Percentiles rank a stretch among this genome's conserved stretches.
phyloP scores from a whole-genome alignment of 2,113 vertebrate species.

The Tenebrosternarchus preto region DNA sequence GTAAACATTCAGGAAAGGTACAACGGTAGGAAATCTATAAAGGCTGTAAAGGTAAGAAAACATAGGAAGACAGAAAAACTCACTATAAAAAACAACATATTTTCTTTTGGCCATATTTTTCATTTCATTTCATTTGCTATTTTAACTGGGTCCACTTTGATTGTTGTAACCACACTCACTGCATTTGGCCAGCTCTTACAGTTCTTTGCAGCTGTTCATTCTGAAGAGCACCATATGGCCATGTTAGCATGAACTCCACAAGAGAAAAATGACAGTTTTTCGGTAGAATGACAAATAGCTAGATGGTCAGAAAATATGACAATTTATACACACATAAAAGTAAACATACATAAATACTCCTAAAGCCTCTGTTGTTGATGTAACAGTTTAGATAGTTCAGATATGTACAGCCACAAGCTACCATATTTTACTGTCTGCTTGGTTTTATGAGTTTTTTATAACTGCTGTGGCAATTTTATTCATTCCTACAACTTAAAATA shows the following conservation, averaged over 20 bases:
- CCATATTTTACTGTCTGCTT: background rate
- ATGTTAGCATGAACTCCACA: slow-evolving; percentile 9
- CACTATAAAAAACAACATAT: slow-evolving; percentile 32
- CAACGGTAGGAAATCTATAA: no score
- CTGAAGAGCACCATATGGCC: slow-evolving; percentile 33
- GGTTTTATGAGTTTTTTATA: background rate
- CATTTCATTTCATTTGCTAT: slow-evolving; percentile 50
- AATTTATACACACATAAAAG: background rate
- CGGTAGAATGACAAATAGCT: background rate
- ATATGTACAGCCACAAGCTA: background rate
- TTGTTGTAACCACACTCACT: slow-evolving; percentile 50
- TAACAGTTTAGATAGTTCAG: background rate
- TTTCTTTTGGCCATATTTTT: slow-evolving; percentile 49
- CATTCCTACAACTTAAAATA: background rate
- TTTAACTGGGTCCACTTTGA: slow-evolving; percentile 56
- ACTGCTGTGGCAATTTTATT: slow-evolving; percentile 19
- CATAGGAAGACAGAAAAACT: slow-evolving; percentile 43
- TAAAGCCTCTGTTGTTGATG: background rate
- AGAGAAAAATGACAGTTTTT: background rate
- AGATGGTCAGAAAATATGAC: background rate
- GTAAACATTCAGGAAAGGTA: slow-evolving; percentile 41
- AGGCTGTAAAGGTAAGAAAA: slow-evolving; percentile 38
- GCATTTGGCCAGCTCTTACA: slow-evolving; percentile 35
- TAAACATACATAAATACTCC: background rate
- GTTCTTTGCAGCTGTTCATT: slow-evolving; percentile 26